A percentile compares a stretch with the other conserved stretches of the same genome.
Conservation (phyloP, 2,888 invertebrate genomes). For the Thyatira batis region DNA sequence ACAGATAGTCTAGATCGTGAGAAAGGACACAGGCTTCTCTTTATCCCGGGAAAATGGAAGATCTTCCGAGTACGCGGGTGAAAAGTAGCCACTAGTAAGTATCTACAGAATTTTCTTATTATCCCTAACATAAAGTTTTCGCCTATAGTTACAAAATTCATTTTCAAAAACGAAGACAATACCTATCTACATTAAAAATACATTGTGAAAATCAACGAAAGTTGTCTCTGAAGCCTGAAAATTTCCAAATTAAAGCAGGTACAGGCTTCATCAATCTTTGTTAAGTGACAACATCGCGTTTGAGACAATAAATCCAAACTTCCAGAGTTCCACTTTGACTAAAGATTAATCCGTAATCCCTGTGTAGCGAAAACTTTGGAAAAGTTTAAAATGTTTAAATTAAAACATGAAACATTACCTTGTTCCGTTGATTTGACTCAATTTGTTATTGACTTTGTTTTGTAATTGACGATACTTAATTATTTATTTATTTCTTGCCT, state of each 20-base stretch:
- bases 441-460: background rate
- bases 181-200: too few relatives aligned
- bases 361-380: background rate
- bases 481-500: background rate
- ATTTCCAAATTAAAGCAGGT: background rate
- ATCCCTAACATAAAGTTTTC: too few relatives aligned
- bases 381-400: background rate
- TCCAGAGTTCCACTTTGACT: constrained; percentile 9
- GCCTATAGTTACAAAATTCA: too few relatives aligned
- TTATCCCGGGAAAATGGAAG: too few relatives aligned
- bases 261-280: constrained; percentile 25
- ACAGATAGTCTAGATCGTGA: too few relatives aligned
- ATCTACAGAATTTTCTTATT: too few relatives aligned
- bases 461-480: background rate
- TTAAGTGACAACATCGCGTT: constrained; percentile 13
- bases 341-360: background rate
- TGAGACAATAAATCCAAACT: constrained; percentile 10
- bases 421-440: background rate
- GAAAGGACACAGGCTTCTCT: too few relatives aligned
- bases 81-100: too few relatives aligned
- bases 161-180: too few relatives aligned
- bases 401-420: background rate
- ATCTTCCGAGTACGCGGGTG: too few relatives aligned
- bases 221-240: too few relatives aligned
- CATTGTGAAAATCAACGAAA: too few relatives aligned